Percentiles rank a stretch among this genome's conserved stretches.
Conservation (phyloP, 1,140 invertebrate genomes). For the Euwallacea similis region DNA sequence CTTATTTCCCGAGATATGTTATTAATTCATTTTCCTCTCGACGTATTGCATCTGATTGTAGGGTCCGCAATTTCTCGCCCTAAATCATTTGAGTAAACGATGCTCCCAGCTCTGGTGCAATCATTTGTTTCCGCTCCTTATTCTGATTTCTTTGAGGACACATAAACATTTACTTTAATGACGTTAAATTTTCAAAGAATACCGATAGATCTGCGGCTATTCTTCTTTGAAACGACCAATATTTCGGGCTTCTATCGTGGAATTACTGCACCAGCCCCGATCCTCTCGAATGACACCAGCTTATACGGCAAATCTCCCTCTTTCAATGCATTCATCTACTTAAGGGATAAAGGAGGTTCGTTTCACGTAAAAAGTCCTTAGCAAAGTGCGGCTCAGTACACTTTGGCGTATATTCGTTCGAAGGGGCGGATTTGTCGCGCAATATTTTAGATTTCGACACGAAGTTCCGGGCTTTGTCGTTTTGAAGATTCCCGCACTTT, state of each 20-base stretch:
- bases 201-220: too few species aligned
- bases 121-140: neutral
- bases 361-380: constrained; percentile 29
- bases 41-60: constrained; percentile 35
- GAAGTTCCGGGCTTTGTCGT: neutral
- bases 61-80: constrained; percentile 21
- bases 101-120: neutral
- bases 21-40: constrained; percentile 30
- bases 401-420: constrained; percentile 16
- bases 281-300: constrained; percentile 22
- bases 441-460: constrained; percentile 5
- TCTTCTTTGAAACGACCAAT: constrained; percentile 14
- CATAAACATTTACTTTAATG: neutral
- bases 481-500: too few species aligned
- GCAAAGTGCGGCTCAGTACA: constrained; percentile 31
- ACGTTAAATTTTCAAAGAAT: neutral
- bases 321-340: constrained; percentile 33
- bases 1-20: constrained; percentile 31
- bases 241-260: constrained; percentile 8
- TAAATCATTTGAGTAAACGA: constrained; percentile 13
- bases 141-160: too few species aligned
- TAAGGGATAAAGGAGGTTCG: constrained; percentile 32
- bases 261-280: constrained; percentile 15
- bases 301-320: constrained; percentile 29
- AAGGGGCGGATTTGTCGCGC: constrained; percentile 10